Base-by-base conservation (phyloP, 2,888 invertebrate species). In the Trissoscelio sp. region DNA sequence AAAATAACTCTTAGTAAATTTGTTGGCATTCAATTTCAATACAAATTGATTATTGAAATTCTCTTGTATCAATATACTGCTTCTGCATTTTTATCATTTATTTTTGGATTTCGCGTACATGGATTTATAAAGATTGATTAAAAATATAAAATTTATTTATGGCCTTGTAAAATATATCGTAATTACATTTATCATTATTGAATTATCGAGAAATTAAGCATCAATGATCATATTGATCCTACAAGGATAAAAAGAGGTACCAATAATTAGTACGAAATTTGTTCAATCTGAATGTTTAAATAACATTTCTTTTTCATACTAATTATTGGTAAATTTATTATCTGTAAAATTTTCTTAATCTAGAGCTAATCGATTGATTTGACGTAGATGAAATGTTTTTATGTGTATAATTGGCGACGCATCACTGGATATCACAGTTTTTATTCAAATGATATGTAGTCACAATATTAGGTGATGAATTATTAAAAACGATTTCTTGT, bases 361-460 rank as follows among this genome's bases (percentile, higher is more conserved):
- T 11, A 24, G 67, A 67, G 3, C 42, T 39, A 7, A 42, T 53
- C 16, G 28, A 22, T 55, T 20, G 24, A 55, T 42, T 44, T 44
- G 24, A 44, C 11, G 28, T 9, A 39, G 55, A 28, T 67, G 42
- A 67, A 55, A 44, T 18, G 5, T 55, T 55, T 7, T 42, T 62
- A 28, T 31, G 39, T 51, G n/a, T 31, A 66, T 66, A 12, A 22
- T 77, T 81, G 81, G 83, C 86, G 86, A 86, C 83, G 83, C 85
- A 85, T 84, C 82, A 80, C 87, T 82, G 86, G 83, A 86, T 89
- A 90, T 90, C 89, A 90, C 89, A 89, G 89, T 86, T 87, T 74
- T 84, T 88, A 85, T 85, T 86, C 78, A 81, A 85, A 88, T 88
- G 90, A 90, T 89, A 89, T 90, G 89, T 89, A 79, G 85, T 67